Evolutionary conservation across 2,113 vertebrate genomes (phyloP).

Genomic region (Seriola quinqueradiata): DNA sequence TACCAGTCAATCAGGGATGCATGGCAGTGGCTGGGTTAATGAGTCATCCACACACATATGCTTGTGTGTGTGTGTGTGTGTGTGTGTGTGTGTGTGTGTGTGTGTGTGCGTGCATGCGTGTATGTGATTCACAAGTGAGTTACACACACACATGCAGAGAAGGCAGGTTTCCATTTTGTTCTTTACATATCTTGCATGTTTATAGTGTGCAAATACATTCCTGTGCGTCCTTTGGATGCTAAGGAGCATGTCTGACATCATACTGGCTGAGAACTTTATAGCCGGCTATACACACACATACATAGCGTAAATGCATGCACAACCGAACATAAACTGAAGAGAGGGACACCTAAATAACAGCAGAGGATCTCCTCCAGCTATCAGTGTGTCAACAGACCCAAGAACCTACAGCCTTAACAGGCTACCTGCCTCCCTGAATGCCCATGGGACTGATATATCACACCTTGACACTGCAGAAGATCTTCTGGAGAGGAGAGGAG

Average conservation of each 20-base stretch:
- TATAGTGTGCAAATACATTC: not conserved
- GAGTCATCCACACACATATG: constrained; percentile 44
- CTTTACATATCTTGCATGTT: constrained; percentile 19
- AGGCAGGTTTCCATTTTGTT: constrained; percentile 7
- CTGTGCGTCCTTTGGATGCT: constrained; percentile 13
- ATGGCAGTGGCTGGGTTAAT: constrained; percentile 54
- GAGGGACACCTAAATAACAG: constrained; percentile 21
- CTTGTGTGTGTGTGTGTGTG: not conserved
- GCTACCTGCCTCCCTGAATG: constrained; percentile 42
- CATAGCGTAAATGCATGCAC: constrained; percentile 1
- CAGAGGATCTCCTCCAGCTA: constrained; percentile 44
- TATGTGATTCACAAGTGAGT: too few species aligned
- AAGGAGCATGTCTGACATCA: constrained; percentile 15
- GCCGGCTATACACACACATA: not conserved
- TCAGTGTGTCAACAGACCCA: constrained; percentile 56
- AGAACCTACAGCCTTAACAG: constrained; percentile 52
- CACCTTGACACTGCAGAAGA: constrained; percentile 51
- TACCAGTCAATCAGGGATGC: constrained; percentile 59
- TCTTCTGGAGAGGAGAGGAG: not conserved
- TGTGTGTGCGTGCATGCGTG: not conserved
- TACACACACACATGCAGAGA: not conserved
- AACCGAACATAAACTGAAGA: constrained; percentile 12
- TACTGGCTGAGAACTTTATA: not conserved
- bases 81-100: constrained; percentile 3
- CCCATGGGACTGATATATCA: constrained; percentile 60